Conservation (phyloP, 2,113 vertebrate genomes). For the Noctilio leporinus region DNA sequence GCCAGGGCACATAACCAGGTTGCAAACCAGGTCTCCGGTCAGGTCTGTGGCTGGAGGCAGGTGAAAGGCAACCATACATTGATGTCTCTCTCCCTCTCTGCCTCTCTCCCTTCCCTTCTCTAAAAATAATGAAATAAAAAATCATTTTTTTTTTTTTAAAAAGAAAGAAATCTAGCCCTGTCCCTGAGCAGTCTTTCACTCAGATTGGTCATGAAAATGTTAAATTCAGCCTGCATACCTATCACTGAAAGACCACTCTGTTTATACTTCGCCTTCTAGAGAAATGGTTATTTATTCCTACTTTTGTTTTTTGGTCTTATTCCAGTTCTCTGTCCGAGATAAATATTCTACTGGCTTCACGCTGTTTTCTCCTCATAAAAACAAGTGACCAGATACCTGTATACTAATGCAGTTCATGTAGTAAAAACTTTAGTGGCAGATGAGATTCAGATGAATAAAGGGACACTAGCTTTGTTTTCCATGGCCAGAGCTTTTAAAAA, state of each 20-base stretch:
- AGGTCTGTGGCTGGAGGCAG: too few relatives aligned
- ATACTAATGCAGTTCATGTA: not conserved
- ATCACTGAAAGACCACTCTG: not conserved
- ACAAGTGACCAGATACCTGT: not conserved
- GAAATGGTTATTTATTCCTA: not conserved
- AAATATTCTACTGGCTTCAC: not conserved
- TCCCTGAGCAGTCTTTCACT: not conserved
- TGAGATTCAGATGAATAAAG: not conserved
- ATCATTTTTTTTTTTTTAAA: too few relatives aligned
- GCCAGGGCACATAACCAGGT: too few relatives aligned
- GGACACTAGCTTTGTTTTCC: not conserved
- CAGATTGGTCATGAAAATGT: not conserved
- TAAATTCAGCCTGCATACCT: not conserved
- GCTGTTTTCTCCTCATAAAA: not conserved
- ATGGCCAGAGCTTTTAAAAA: not conserved
- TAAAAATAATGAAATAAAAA: too few relatives aligned
- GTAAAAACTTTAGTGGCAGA: not conserved
- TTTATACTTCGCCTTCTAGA: not conserved
- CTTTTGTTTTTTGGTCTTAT: slow-evolving; percentile 1
- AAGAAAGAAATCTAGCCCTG: not conserved
- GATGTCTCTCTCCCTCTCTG: too few relatives aligned
- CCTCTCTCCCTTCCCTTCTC: too few relatives aligned
- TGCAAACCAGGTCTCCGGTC: too few relatives aligned
- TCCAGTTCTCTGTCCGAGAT: not conserved
- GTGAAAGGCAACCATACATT: too few relatives aligned